Base-by-base conservation (phyloP, 2,888 invertebrate genomes). In the Stenoptilia bipunctidactyla region DNA sequence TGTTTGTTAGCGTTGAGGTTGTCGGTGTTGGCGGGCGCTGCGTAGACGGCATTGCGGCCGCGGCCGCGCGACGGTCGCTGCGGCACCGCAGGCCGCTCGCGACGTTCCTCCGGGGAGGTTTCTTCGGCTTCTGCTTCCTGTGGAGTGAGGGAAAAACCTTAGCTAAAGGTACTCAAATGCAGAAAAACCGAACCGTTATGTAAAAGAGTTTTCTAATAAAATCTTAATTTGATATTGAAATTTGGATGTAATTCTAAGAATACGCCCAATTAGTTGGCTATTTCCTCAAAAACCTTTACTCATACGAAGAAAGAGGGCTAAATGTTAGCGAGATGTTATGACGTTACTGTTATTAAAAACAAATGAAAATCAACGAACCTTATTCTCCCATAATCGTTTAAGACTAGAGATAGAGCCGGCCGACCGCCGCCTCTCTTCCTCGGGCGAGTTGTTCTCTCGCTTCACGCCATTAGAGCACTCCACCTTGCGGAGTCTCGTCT, bases 401-500 rank as follows among this genome's bases (percentile, higher is more conserved):
- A 96, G 85, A 70, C 94, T 96, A 66, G 91, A 94, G 60, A 96
- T 96, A 76, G 94, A 94, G 46, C 96, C 96, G 37, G 95, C 95
- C 70, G 95, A 95, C 50, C 93, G 91, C 10, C 96, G 87, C 67
- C 95, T 96, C 64, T 94, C 93, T 39, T 94, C 93, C 12, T 88
- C 89, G 5, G 34, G 51, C 37, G 62, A 61, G 44, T 62, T 66
- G 45, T 66, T 59, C 51, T 70, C 70, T 10, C 66, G 55, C 52
- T 80, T 58, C 62, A 79, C 76, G 61, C 80, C 51, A 1, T 61
- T 13, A 5, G 34, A 61, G 25, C 86, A 86, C 42, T 92, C 92
- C 0, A 94, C 93, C 85, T 92, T 93, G 58, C 94, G 87, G 61
- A 94, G 75, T 42, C 93, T 87, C 1, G 94, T 91, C 58, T 95